Evolutionary conservation across 2,797 vertebrate species (phyloP).

Genomic region (Periparus ater): DNA sequence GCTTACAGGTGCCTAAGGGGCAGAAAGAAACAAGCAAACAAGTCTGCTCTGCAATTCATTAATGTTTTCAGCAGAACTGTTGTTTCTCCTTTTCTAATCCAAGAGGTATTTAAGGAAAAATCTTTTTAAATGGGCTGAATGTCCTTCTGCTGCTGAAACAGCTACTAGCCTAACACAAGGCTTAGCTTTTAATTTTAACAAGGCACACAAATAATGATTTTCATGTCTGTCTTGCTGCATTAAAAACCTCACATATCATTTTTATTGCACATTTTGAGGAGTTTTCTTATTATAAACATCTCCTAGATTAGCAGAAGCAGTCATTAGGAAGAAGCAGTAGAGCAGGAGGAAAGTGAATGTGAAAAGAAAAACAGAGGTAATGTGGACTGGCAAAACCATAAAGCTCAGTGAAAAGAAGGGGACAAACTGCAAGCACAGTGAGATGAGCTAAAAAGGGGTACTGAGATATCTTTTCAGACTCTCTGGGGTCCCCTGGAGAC

Average conservation of each 20-base stretch:
- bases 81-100: background rate
- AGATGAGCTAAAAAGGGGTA: background rate
- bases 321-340: background rate
- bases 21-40: background rate
- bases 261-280: background rate
- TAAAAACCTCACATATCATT: background rate
- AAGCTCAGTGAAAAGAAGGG: background rate
- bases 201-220: background rate
- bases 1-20: background rate
- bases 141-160: background rate
- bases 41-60: background rate
- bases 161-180: background rate
- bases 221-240: background rate
- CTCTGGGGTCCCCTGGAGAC: background rate
- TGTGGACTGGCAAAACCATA: background rate
- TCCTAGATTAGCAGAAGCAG: background rate
- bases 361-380: background rate
- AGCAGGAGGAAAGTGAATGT: background rate
- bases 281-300: background rate
- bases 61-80: background rate
- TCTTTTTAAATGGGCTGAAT: background rate
- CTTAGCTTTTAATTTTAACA: background rate
- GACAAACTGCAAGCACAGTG: background rate
- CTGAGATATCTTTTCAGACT: background rate
- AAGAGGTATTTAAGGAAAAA: background rate